These are phyloP conservation scores for Hydrolagus colliei DNA, from an alignment of 2,797 vertebrate genomes.

Conservation along the genomic window DNA sequence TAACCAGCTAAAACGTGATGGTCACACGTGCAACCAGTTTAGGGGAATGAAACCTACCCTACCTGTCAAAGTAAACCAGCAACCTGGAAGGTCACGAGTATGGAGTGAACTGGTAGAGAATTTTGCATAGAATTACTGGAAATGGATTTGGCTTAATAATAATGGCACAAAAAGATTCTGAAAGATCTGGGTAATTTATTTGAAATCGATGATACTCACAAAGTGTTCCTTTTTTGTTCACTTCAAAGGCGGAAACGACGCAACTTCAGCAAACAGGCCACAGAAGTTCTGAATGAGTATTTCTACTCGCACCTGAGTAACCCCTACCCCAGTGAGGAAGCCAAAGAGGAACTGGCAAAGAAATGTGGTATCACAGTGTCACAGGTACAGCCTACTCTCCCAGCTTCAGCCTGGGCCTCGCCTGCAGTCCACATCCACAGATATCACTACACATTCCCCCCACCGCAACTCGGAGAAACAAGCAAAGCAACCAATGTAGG, in stretches of 20 bases:
- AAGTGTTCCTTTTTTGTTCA: conserved; percentile 18
- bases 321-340: conserved; percentile 74
- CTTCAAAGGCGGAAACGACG: conserved; percentile 55
- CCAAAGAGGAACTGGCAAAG: conserved; percentile 72
- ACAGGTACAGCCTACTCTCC: conserved; percentile 52
- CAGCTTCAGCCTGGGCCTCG: conserved; percentile 31
- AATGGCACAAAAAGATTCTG: not conserved
- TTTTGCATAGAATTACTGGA: not conserved
- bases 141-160: not conserved
- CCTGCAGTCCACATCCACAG: conserved; percentile 30
- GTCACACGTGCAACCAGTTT: no score
- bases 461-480: conserved; percentile 30
- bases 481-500: conserved; percentile 31
- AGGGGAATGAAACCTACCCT: no score
- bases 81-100: no score
- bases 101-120: no score
- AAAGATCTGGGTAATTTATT: not conserved
- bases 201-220: conserved; percentile 12
- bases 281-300: conserved; percentile 72
- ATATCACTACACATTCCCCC: conserved; percentile 31
- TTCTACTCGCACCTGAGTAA: conserved; percentile 78
- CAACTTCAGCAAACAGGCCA: conserved; percentile 75
- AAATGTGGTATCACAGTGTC: conserved; percentile 68
- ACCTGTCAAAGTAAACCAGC: no score
- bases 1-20: no score